Percentiles rank a stretch among this genome's conserved stretches.
These are phyloP conservation scores for Cataglyphis albicans DNA, from an alignment of 2,888 invertebrate species.

Conservation along the genomic window DNA sequence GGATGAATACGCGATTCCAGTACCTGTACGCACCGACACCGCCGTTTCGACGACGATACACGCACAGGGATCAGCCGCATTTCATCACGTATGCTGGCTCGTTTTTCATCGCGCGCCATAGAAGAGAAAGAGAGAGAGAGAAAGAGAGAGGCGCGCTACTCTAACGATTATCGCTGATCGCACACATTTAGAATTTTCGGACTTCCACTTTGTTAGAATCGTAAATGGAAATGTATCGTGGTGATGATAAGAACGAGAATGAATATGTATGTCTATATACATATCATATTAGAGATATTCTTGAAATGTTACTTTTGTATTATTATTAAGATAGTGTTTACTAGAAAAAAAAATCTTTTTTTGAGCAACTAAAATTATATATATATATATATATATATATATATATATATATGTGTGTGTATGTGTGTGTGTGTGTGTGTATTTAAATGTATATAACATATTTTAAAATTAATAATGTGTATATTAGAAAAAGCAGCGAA, in stretches of 20 bases:
- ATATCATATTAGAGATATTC: not conserved
- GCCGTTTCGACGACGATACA: conserved; percentile 26
- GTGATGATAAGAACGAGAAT: not conserved
- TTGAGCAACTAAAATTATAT: not conserved
- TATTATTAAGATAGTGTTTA: conserved; percentile 7
- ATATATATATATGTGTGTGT: no score
- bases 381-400: no score
- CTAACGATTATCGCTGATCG: conserved; percentile 61
- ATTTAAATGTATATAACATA: not conserved
- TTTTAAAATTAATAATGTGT: not conserved
- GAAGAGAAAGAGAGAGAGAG: not conserved
- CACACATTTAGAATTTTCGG: conserved; percentile 37
- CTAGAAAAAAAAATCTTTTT: not conserved
- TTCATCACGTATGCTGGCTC: conserved; percentile 48
- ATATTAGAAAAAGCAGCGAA: not conserved
- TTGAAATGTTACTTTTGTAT: not conserved
- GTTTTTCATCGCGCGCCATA: conserved; percentile 33
- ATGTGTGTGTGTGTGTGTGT: not conserved
- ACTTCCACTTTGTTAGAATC: conserved; percentile 27
- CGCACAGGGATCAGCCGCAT: conserved; percentile 40
- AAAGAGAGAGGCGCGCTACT: conserved; percentile 49
- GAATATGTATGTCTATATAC: not conserved
- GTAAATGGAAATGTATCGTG: conserved; percentile 17
- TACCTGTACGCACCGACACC: conserved; percentile 32
- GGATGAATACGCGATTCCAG: conserved; percentile 18